Evolutionary conservation across 2,113 vertebrate species (phyloP).

Genomic region (Rousettus leschenaultii): DNA sequence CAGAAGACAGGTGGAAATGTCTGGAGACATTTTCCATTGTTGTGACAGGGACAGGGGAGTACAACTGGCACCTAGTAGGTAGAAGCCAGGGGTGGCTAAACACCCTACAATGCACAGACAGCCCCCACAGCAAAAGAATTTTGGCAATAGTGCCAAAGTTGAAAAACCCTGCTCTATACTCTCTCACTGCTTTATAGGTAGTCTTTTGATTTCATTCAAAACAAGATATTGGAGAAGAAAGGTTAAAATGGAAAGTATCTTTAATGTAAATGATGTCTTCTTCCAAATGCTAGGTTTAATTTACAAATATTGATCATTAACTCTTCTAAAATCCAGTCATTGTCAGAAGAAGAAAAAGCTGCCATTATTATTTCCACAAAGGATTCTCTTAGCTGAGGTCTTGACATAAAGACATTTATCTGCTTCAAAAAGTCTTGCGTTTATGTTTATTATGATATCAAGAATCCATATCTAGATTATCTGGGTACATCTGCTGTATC

Average conservation of each 20-base stretch:
- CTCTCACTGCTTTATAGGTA: neutral
- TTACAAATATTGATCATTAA: neutral
- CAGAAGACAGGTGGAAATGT: neutral
- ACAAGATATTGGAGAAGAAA: neutral
- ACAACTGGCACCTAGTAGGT: neutral
- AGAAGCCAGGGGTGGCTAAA: neutral
- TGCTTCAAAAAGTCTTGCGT: neutral
- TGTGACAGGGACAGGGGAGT: too few species aligned
- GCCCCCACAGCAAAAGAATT: neutral
- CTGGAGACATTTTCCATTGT: neutral
- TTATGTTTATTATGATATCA: neutral
- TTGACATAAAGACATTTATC: neutral
- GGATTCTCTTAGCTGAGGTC: neutral
- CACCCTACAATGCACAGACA: rapidly evolving
- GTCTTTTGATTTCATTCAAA: neutral
- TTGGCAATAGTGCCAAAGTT: rapidly evolving
- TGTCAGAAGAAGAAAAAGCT: neutral
- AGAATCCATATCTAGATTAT: neutral
- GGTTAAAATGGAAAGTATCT: neutral
- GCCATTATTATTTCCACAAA: neutral
- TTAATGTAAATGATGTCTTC: neutral
- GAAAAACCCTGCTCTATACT: neutral
- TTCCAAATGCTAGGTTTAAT: neutral
- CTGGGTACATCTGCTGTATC: neutral
- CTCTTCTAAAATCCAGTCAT: neutral